Base-by-base conservation (phyloP, 35 echinoderm and acorn worm species). In the Ophioderma brevispina region DNA sequence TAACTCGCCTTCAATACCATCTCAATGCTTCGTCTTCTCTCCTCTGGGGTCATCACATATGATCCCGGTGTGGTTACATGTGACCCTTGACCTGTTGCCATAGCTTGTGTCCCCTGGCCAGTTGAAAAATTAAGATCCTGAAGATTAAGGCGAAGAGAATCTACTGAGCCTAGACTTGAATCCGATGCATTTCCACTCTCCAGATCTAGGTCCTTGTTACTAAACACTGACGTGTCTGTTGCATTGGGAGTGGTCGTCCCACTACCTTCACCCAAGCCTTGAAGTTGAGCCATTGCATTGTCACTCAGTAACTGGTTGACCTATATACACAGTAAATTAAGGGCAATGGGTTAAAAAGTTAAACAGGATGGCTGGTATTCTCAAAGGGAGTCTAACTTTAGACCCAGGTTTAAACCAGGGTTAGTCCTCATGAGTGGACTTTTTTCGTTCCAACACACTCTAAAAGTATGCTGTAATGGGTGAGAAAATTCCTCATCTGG, bases 21-120 rank as follows among this genome's bases (percentile, higher is more conserved):
- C 28, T 70, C 59, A 25, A 70, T 70, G n/a, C 59, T 70, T 2
- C 59, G 59, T 25, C 28, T 70, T 30, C 59, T 70, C 59, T 70
- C 59, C 59, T 70, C 59, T 25, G 59, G 59, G 4, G 59, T 70
- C 59, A 70, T 70, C 59, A 70, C 59, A 70, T 70, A 70, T 70
- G 59, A 70, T 46, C 5, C 41, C 4, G 41, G 41, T 17, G 41
- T 46, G 2, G 28, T 30, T 3, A 70, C 59, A 6, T 70, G 15
- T 70, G 59, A 70, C 10, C 59, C 23, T 70, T 70, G 59, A 70
- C 59, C 59, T 17, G 17, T 46, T 70, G 59, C 2, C 8, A 11
- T 52, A 25, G 28, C 59, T 25, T 70, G 59, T 13, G 5, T 30
- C 8, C 46, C 46, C 46, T 52, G 46, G 21, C 46, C 46, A 11